Base-by-base conservation (phyloP, 2,797 vertebrate species). In the Luscinia luscinia region DNA sequence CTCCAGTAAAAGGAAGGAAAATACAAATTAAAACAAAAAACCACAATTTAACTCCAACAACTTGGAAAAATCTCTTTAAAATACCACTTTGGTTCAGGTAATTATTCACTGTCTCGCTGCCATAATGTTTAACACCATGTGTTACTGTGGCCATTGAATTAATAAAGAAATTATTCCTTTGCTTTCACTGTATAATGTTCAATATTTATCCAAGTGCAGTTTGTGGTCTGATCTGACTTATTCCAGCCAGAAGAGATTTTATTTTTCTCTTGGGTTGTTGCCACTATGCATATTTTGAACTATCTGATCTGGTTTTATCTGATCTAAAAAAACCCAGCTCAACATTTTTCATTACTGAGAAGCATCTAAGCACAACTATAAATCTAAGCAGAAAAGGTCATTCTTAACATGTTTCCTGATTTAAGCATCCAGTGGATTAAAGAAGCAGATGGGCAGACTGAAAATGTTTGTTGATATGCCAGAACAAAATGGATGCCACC, bases 381-480 rank as follows among this genome's bases (percentile, higher is more conserved):
- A 94, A 94, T 94, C 85, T 86, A 66, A 78, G 54, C 6, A 68
- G 75, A 84, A 94, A 94, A 95, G 73, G 87, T 88, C 87, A 94
- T 76, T 90, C 49, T 86, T 75, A 94, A 59, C 18, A 54, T 34
- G 18, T 88, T 93, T 76, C 45, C 62, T 86, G 67, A 88, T 94
- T 91, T 88, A 91, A 93, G 32, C 54, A 91, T 78, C 34, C 69
- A 66, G 40, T 38, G 51, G 73, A 94, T 94, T 91, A 94, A 91
- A 93, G 83, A 84, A 91, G 55, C 58, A 94, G 22, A 82, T 75
- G 89, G 40, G 58, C 55, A 94, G 69, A 90, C 40, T 66, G 73
- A 90, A 94, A 94, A 91, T 88, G 10, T 96, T 94, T 94, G 79
- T 95, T 93, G 85, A 88, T 88, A 59, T 41, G 48, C 51, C 82